Base-by-base conservation (phyloP, 1,140 invertebrate species). In the Colletes gigas region DNA sequence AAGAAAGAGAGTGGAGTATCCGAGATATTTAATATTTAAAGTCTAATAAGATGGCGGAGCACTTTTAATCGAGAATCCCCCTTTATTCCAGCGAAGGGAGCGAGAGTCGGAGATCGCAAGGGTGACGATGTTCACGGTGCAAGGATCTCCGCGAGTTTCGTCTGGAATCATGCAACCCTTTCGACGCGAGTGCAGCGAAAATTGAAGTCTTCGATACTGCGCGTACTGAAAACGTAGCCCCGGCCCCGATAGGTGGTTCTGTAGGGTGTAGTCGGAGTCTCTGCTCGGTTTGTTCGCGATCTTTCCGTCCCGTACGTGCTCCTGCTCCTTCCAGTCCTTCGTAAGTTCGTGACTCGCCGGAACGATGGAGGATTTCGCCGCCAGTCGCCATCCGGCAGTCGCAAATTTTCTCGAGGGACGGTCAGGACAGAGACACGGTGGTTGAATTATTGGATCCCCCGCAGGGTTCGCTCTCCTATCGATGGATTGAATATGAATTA, bases 161-260 rank as follows among this genome's bases (percentile, higher is more conserved):
- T 10, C 9, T 6, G 21, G 63, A 39, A 41, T 47, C 41, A 15
- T 39, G 71, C 78, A 65, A 81, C 71, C 78, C 71, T 81, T 73
- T 73, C 72, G 72, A 60, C 63, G 21, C 2, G 17, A 39, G 39
- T 54, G 17, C 39, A 55, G 57, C 68, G 30, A 30, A 30, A 30
- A 30, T 30, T 47, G 84, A 87, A 87, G 80, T 82, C 68, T 30
- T 65, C 10, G 15, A 77, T 88, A 88, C 86, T 89, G 80, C 79
- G 30, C 84, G 80, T 81, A 76, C 88, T 88, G 81, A 88, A 88
- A 89, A 89, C 88, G 83, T 89, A 78, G 86, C 68, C 70, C 59
- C 30, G 63, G 72, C 75, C 6, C 6, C 44, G 44, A 47, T 47
- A 47, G 60, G 66, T 47, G 78, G 62, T 57, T 81, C 62, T 30